These are phyloP conservation scores for Drosophila cardini DNA, from an alignment of 1,140 invertebrate species.

Conservation along the genomic window DNA sequence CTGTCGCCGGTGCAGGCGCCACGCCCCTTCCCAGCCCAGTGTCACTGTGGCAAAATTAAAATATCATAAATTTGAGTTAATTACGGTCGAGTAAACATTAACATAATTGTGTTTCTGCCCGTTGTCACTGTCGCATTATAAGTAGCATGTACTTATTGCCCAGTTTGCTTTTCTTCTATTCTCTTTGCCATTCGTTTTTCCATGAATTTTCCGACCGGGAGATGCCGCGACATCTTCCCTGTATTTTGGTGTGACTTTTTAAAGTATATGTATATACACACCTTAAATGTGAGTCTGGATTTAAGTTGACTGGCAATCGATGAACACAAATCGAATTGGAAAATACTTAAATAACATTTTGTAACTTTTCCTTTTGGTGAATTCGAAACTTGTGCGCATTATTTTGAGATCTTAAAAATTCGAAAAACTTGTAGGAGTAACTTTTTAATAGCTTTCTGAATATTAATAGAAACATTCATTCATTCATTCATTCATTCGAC, in stretches of 20 bases:
- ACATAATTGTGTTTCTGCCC: slow-evolving; percentile 76
- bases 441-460: slow-evolving; percentile 16
- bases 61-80: slow-evolving; percentile 82
- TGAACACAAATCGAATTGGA: neutral
- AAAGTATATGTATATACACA: slow-evolving; percentile 48
- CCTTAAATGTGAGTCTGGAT: slow-evolving; percentile 37
- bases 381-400: slow-evolving; percentile 13
- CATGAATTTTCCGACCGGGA: slow-evolving; percentile 3
- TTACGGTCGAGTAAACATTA: slow-evolving; percentile 82
- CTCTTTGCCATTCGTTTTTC: slow-evolving; percentile 25
- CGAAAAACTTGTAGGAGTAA: neutral
- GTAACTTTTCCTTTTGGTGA: slow-evolving; percentile 10
- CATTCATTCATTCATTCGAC: too few species aligned
- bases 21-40: neutral
- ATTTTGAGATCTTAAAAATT: neutral
- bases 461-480: slow-evolving; percentile 10
- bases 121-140: slow-evolving; percentile 57
- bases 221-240: neutral
- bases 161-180: slow-evolving; percentile 26
- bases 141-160: slow-evolving; percentile 68
- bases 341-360: neutral
- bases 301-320: slow-evolving; percentile 20
- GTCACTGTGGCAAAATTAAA: slow-evolving; percentile 70
- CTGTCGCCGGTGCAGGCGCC: slow-evolving; percentile 10
- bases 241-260: slow-evolving; percentile 36